Conservation (phyloP, 2,888 invertebrate genomes). For the Eristalis pertinax region DNA sequence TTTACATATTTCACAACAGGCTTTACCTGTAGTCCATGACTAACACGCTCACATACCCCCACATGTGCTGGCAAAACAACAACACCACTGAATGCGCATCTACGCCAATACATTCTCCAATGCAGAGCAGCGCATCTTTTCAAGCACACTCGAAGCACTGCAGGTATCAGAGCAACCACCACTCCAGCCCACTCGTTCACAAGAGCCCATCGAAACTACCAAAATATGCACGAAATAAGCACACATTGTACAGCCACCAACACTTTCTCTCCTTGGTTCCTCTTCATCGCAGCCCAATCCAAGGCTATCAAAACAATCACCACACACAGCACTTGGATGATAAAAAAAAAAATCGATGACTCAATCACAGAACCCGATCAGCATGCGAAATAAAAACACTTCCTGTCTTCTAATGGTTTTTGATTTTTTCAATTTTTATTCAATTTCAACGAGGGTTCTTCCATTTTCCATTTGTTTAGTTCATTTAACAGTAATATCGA, state of each 20-base stretch:
- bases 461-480: slow-evolving; percentile 29
- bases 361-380: slow-evolving; percentile 29
- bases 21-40: too few relatives aligned
- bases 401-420: slow-evolving; percentile 23
- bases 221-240: not conserved
- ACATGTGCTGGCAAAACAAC: not conserved
- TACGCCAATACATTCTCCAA: not conserved
- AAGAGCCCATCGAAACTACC: not conserved
- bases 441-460: slow-evolving; percentile 31
- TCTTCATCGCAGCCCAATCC: not conserved
- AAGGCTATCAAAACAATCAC: slow-evolving; percentile 44
- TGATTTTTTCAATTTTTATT: slow-evolving; percentile 48
- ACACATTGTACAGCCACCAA: not conserved
- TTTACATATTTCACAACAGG: too few relatives aligned
- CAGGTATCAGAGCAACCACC: too few relatives aligned
- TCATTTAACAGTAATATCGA: slow-evolving; percentile 57
- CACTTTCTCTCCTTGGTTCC: not conserved
- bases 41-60: not conserved
- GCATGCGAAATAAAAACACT: slow-evolving; percentile 12
- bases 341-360: slow-evolving; percentile 58
- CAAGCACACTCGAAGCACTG: not conserved
- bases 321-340: not conserved
- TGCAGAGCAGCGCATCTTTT: not conserved
- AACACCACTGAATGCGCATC: not conserved
- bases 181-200: not conserved